phyloP scores from a whole-genome alignment of 2,888 invertebrate species.

The Bedellia somnulentella region DNA sequence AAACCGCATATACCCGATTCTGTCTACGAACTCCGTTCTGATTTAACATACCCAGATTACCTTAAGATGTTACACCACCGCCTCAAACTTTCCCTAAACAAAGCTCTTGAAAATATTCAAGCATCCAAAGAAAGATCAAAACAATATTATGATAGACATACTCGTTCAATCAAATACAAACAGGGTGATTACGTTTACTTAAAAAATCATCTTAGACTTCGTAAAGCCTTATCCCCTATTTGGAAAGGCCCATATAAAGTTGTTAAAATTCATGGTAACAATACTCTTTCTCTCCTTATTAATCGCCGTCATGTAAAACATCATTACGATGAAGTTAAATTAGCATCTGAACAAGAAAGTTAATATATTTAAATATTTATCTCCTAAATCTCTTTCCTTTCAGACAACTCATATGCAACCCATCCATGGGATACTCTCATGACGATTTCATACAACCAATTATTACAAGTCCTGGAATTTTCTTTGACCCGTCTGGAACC shows the following conservation, averaged over 20 bases:
- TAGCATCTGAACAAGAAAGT: neutral
- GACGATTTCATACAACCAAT: neutral
- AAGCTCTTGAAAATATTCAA: slow-evolving; percentile 1
- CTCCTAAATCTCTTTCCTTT: neutral
- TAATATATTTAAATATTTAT: neutral
- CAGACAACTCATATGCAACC: neutral
- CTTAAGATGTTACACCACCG: neutral
- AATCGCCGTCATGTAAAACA: slow-evolving; percentile 1
- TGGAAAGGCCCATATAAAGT: slow-evolving; percentile 2
- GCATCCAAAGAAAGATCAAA: neutral
- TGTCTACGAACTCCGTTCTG: neutral
- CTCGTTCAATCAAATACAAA: slow-evolving; percentile 1
- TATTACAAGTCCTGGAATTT: neutral
- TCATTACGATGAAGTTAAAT: slow-evolving; percentile 1
- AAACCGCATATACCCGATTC: no score
- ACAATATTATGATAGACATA: neutral
- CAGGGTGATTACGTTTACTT: neutral
- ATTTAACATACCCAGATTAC: neutral
- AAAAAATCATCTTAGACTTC: neutral
- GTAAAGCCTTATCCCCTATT: neutral
- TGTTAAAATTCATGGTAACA: neutral
- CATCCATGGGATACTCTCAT: neutral
- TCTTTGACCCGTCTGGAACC: neutral
- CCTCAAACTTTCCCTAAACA: neutral
- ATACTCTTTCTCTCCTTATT: neutral